These are phyloP conservation scores for Ormyrus nitidulus DNA, from an alignment of 2,888 invertebrate genomes.

Conservation along the genomic window DNA sequence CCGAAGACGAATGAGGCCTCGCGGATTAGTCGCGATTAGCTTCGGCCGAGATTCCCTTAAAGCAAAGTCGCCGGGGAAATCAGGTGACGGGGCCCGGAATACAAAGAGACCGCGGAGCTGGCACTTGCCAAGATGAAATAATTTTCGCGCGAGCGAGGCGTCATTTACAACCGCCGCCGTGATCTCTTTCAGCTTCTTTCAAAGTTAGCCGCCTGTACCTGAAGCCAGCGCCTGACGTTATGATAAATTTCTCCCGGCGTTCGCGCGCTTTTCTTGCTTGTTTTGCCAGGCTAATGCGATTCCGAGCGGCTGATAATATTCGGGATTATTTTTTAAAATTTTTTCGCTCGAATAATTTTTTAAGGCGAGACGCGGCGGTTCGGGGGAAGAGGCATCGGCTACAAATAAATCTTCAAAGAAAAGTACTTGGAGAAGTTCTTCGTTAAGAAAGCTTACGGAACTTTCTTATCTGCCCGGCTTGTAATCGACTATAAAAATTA, in stretches of 20 bases:
- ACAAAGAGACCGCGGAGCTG: slow-evolving; percentile 28
- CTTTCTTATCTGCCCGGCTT: neutral
- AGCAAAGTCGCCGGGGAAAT: slow-evolving; percentile 37
- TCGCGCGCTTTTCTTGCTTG: neutral
- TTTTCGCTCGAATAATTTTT: too few relatives aligned
- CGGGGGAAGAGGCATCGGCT: neutral
- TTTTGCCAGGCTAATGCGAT: too few relatives aligned
- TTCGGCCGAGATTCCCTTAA: neutral
- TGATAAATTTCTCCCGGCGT: slow-evolving; percentile 15
- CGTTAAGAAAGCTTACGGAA: neutral
- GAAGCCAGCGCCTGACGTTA: neutral
- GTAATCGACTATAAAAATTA: slow-evolving; percentile 24
- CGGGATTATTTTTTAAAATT: too few relatives aligned
- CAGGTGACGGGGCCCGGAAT: slow-evolving; percentile 12
- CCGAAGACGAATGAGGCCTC: neutral
- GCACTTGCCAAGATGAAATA: slow-evolving; percentile 32
- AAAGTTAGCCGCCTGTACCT: neutral
- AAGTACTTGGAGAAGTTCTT: neutral
- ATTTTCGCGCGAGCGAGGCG: slow-evolving; percentile 17
- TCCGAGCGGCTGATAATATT: too few relatives aligned
- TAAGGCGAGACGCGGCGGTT: too few relatives aligned
- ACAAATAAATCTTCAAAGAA: neutral
- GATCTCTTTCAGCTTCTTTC: slow-evolving; percentile 29
- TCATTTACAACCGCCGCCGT: slow-evolving; percentile 24
- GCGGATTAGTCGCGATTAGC: slow-evolving; percentile 39